Evolutionary conservation across 2,888 invertebrate species (phyloP).

Genomic region (Rutpela maculata): DNA sequence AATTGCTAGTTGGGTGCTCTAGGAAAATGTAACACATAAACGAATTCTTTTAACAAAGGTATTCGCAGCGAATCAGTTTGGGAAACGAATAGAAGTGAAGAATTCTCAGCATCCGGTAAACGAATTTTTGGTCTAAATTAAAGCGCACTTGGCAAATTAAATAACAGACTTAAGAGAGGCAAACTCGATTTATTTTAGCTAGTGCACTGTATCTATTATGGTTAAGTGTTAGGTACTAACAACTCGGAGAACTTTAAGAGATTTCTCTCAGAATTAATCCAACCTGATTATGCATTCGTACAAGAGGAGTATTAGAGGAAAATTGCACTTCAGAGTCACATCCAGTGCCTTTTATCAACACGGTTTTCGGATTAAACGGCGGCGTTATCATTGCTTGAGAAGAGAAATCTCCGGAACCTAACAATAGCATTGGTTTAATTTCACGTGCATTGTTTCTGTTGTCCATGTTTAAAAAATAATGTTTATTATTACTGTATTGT

Average conservation of each 20-base stretch:
- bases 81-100: neutral
- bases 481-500: neutral
- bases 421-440: neutral
- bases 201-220: slow-evolving; percentile 4
- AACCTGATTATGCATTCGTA: slow-evolving; percentile 4
- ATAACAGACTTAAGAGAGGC: neutral
- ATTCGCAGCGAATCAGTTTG: neutral
- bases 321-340: slow-evolving; percentile 2
- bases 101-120: neutral
- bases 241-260: neutral
- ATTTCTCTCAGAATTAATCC: slow-evolving; percentile 10
- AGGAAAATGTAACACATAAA: too few species aligned
- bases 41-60: too few species aligned
- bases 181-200: slow-evolving; percentile 1
- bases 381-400: neutral
- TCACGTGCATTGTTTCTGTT: neutral
- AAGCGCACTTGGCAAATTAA: slow-evolving; percentile 4
- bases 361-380: neutral
- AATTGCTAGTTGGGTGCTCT: too few species aligned
- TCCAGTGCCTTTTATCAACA: neutral
- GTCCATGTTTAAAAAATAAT: neutral
- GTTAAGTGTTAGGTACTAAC: slow-evolving; percentile 3
- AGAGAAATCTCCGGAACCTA: neutral
- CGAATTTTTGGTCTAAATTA: slow-evolving; percentile 3
- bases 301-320: slow-evolving; percentile 2